Conservation (phyloP, 2,888 invertebrate species). For the Spodoptera picta region DNA sequence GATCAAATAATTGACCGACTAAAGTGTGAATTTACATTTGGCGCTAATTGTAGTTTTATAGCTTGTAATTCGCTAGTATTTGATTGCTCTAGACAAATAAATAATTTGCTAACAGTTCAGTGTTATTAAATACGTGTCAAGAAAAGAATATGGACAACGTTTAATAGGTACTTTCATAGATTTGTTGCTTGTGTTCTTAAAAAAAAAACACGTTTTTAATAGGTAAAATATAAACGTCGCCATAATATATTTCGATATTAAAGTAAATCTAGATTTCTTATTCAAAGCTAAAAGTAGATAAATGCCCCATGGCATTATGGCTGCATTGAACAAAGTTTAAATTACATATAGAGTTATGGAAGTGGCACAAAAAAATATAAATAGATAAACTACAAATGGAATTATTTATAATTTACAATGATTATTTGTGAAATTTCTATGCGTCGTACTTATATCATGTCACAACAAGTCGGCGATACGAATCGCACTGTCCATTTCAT, state of each 20-base stretch:
- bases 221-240: no score
- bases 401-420: conserved; percentile 10
- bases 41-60: conserved; percentile 26
- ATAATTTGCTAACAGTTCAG: no score
- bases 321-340: no score
- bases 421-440: conserved; percentile 20
- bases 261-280: no score
- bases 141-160: background rate
- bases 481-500: conserved; percentile 16
- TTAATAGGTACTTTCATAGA: background rate
- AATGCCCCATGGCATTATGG: no score
- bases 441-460: conserved; percentile 7
- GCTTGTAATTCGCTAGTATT: conserved; percentile 18
- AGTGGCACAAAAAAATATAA: conserved; percentile 16
- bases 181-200: no score
- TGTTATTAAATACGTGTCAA: background rate
- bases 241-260: no score
- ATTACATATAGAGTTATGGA: conserved; percentile 3
- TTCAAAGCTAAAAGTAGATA: no score
- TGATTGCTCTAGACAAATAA: conserved; percentile 38
- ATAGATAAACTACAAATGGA: conserved; percentile 21
- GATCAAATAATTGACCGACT: conserved; percentile 28
- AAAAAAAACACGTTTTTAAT: no score
- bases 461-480: conserved; percentile 17
- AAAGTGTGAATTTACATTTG: conserved; percentile 39